A percentile compares a stretch with the other conserved stretches of the same genome.
Conservation (phyloP, 2,113 vertebrate genomes). For the Morone saxatilis region DNA sequence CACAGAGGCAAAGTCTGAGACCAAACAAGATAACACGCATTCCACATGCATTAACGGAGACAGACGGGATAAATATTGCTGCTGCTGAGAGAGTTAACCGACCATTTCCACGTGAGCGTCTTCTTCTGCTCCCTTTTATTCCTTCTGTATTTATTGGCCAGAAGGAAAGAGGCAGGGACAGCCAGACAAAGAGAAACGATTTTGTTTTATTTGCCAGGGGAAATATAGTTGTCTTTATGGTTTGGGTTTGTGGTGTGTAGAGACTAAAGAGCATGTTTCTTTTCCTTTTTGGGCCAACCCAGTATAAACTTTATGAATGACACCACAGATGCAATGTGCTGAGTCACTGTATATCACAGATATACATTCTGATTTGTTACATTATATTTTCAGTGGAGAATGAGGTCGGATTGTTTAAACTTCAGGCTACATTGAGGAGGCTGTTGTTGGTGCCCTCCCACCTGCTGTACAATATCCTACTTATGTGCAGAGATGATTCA, state of each 20-base stretch:
- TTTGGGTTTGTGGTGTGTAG: neutral
- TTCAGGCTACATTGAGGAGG: neutral
- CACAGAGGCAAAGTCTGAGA: conserved; percentile 11
- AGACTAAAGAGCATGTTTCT: conserved; percentile 8
- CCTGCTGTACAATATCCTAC: neutral
- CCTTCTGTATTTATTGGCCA: neutral
- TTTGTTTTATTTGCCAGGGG: conserved; percentile 19
- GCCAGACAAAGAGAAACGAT: neutral
- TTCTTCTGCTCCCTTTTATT: neutral
- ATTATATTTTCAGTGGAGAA: neutral
- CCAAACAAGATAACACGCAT: neutral
- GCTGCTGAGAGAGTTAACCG: neutral
- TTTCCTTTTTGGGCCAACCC: neutral
- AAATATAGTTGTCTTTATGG: conserved; percentile 38
- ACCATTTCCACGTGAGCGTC: neutral
- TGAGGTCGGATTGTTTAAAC: neutral
- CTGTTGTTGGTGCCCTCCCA: neutral
- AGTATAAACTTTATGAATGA: neutral
- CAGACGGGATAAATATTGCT: neutral
- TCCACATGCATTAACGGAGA: neutral
- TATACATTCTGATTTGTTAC: neutral
- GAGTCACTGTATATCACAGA: neutral
- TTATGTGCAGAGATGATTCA: conserved; percentile 6
- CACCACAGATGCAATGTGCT: neutral
- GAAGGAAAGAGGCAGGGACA: neutral